These are phyloP conservation scores for Sylvia atricapilla DNA, from an alignment of 2,113 vertebrate species.

Conservation along the genomic window DNA sequence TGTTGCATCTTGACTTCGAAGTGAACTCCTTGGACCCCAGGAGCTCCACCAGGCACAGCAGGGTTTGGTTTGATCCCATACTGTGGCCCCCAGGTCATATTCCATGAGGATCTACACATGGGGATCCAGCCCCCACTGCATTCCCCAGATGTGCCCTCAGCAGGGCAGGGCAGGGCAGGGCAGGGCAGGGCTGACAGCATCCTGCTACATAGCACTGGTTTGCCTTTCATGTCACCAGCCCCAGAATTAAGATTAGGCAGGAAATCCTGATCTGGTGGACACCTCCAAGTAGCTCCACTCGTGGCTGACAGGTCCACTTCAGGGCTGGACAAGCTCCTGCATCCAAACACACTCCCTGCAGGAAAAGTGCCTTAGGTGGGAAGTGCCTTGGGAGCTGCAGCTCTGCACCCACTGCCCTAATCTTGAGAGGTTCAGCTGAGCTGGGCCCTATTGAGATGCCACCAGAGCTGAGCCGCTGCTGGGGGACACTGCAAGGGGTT, in stretches of 20 bases:
- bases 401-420: not conserved
- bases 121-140: not conserved
- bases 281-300: not conserved
- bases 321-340: not conserved
- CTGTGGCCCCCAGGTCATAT: rapidly evolving
- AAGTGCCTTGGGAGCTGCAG: not conserved
- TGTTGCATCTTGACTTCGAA: not conserved
- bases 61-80: rapidly evolving
- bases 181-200: not conserved
- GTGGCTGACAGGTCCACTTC: too few species aligned
- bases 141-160: not conserved
- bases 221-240: not conserved
- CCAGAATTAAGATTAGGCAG: not conserved
- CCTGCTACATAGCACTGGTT: not conserved
- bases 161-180: not conserved
- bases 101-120: not conserved
- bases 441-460: not conserved
- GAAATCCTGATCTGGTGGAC: not conserved
- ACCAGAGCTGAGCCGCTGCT: not conserved
- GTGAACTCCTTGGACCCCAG: not conserved
- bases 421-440: not conserved
- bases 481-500: not conserved
- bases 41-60: not conserved
- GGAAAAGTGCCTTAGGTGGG: not conserved
- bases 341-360: not conserved